Base-by-base conservation (phyloP, 2,888 invertebrate genomes). In the Rotaria socialis region DNA sequence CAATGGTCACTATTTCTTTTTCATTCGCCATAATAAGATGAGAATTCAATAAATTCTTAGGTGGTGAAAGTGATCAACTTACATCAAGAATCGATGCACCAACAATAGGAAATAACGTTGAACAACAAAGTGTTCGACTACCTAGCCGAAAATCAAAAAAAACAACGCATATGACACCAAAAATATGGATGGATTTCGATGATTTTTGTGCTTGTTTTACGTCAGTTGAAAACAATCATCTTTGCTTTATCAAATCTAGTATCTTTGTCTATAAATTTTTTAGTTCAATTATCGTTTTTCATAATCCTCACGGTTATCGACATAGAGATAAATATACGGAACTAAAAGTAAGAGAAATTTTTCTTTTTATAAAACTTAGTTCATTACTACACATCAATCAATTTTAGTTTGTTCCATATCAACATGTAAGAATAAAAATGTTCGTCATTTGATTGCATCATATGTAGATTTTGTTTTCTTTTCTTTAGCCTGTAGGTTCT, bases 151-250 rank as follows among this genome's bases (percentile, higher is more conserved):
- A 50, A 24, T 10, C 27, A 85, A 43, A 14, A 41, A 67, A 27
- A 58, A 87, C 11, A 50, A 41, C 50, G 41, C 55, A 87, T 24
- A 19, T 60, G 86, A 87, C 89, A 41, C 89, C 89, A 88, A 89
- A 90, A 84, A 88, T 90, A 27, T 91, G 91, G 91, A 90, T 91
- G 88, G 91, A 91, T 87, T 91, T 90, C 88, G 90, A 90, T 24
- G 88, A 89, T 86, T 90, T 91, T 88, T 89, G 89, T 88, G 89
- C 89, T 88, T 91, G 91, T 87, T 91, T 91, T 88, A 90, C 90
- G 91, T 91, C 88, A 89, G 90, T 88, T 74, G 22, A 50, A 75
- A 24, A 50, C 19, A 22, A 35, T 47, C n/a, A 14, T 11, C 6
- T 22, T 24, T 5, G 27, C 4, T 74, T 50, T 47, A 47, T 10